Evolutionary conservation across 2,888 invertebrate genomes (phyloP).

Genomic region (Cinara cedri): DNA sequence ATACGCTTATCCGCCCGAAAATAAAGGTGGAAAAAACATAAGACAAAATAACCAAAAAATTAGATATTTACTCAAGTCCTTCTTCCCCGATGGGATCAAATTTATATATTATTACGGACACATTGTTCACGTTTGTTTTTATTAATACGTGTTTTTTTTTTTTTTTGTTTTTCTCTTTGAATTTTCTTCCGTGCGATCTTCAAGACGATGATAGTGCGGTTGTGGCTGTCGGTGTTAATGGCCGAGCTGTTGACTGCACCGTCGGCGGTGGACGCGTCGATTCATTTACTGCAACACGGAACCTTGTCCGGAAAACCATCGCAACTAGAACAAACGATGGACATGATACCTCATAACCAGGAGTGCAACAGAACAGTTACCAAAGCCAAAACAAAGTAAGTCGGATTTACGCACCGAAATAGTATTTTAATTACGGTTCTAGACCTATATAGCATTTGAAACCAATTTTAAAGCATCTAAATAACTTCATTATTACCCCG

Average conservation of each 20-base stretch:
- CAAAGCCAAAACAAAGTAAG: slow-evolving; percentile 36
- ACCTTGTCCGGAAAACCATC: background rate
- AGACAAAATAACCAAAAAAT: too few species aligned
- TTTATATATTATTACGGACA: too few species aligned
- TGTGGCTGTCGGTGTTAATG: slow-evolving; percentile 31
- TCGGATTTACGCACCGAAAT: background rate
- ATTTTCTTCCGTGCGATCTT: background rate
- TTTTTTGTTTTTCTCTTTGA: background rate
- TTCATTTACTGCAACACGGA: background rate
- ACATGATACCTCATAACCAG: background rate
- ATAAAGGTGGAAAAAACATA: too few species aligned
- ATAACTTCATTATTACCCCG: too few species aligned
- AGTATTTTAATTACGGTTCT: too few species aligned
- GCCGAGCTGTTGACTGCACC: slow-evolving; percentile 1
- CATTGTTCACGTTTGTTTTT: background rate
- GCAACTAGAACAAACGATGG: background rate
- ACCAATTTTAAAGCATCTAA: too few species aligned
- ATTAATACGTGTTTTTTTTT: slow-evolving; percentile 4
- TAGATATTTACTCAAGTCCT: too few species aligned
- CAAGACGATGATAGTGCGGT: slow-evolving; percentile 45
- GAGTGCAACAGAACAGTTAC: background rate
- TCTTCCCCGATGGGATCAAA: too few species aligned
- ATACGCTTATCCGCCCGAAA: too few species aligned
- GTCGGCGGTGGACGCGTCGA: background rate
- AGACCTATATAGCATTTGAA: too few species aligned